A percentile compares a stretch with the other conserved stretches of the same genome.
phyloP scores from a whole-genome alignment of 92 coral and sea anemone species.

The Diadumene lineata region DNA sequence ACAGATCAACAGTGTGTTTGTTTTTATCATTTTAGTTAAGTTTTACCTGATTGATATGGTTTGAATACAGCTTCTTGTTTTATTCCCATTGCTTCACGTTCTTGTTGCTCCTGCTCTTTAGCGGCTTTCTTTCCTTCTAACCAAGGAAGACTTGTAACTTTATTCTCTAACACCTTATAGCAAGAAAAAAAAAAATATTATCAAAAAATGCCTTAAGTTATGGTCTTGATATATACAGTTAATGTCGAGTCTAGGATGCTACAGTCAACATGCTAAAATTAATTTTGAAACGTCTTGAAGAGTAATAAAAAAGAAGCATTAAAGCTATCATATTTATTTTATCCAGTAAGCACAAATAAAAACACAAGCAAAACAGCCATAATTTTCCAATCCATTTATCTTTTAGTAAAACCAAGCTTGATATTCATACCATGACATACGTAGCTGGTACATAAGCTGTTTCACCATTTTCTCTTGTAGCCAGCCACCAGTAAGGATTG shows the following conservation, averaged over 20 bases:
- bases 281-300: too few species aligned
- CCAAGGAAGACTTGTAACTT: conserved; percentile 83
- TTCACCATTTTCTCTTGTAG: conserved; percentile 55
- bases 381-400: too few species aligned
- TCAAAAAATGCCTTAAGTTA: background rate
- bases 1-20: too few species aligned
- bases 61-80: conserved; percentile 60
- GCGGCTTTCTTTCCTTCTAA: conserved; percentile 69
- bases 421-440: conserved; percentile 76
- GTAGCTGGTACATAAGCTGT: conserved; percentile 82
- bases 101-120: conserved; percentile 36
- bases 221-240: background rate
- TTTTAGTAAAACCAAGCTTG: too few species aligned
- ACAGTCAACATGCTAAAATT: too few species aligned
- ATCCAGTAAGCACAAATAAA: too few species aligned
- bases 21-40: too few species aligned
- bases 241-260: background rate
- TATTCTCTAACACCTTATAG: conserved; percentile 75
- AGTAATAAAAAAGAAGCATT: too few species aligned
- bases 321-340: too few species aligned
- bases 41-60: conserved; percentile 92
- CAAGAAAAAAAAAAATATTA: background rate
- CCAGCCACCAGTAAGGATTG: conserved; percentile 96
- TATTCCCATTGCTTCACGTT: conserved; percentile 31
- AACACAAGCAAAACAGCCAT: too few species aligned